Conservation (phyloP, 2,888 invertebrate genomes). For the Heliconius erato region DNA sequence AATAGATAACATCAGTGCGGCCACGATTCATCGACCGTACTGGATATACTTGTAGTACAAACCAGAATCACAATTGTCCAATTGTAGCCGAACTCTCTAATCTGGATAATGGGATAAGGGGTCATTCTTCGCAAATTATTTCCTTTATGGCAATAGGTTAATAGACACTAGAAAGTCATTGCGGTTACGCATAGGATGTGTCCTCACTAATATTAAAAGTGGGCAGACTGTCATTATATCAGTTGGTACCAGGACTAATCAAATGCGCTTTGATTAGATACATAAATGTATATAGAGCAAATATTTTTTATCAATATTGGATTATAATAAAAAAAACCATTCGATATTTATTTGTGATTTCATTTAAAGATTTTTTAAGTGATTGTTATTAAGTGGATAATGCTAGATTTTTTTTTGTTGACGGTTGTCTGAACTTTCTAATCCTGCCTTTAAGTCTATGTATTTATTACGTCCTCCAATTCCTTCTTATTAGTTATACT, state of each 20-base stretch:
- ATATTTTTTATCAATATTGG: background rate
- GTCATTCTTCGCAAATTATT: slow-evolving; percentile 71
- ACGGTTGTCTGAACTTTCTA: too few relatives aligned
- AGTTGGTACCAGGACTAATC: too few relatives aligned
- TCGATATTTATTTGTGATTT: background rate
- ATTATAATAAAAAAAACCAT: background rate
- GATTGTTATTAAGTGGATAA: background rate
- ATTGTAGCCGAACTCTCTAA: slow-evolving; percentile 60
- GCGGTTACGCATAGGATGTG: slow-evolving; percentile 7
- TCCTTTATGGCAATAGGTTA: slow-evolving; percentile 56
- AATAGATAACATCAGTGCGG: background rate
- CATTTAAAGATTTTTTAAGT: background rate
- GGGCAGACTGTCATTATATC: slow-evolving; percentile 4
- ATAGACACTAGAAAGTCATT: slow-evolving; percentile 49
- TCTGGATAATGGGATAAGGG: slow-evolving; percentile 74
- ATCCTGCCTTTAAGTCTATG: too few relatives aligned
- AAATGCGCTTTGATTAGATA: background rate
- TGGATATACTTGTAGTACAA: slow-evolving; percentile 50
- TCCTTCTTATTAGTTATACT: too few relatives aligned
- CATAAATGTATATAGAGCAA: background rate
- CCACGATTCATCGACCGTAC: background rate
- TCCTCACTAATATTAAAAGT: slow-evolving; percentile 11
- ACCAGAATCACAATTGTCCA: slow-evolving; percentile 58
- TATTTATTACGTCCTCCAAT: too few relatives aligned
- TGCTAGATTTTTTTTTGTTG: too few relatives aligned